Evolutionary conservation across 1,140 invertebrate species (phyloP).

Genomic region (Pachypsylla venusta): DNA sequence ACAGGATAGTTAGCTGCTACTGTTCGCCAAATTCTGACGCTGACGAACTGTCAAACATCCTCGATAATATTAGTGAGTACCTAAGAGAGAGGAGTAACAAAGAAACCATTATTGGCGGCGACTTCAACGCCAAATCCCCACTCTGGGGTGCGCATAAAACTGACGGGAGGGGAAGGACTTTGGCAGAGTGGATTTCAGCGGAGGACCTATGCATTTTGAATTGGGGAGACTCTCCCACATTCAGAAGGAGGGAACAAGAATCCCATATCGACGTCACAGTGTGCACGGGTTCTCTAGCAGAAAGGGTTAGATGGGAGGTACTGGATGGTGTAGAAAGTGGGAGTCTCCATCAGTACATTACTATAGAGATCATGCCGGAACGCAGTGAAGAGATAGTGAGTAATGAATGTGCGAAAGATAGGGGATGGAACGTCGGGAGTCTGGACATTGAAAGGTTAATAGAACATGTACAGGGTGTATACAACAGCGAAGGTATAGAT

Average conservation of each 20-base stretch:
- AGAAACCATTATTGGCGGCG: not conserved
- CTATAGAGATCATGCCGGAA: not conserved
- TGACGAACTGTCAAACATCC: not conserved
- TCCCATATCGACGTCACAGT: not conserved
- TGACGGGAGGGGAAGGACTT: not conserved
- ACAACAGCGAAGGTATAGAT: not conserved
- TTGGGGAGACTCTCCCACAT: not conserved
- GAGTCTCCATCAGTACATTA: not conserved
- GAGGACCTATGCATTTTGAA: conserved; percentile 1
- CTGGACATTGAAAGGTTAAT: not conserved
- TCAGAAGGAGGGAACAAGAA: not conserved
- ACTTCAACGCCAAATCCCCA: conserved; percentile 5
- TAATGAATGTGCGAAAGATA: not conserved
- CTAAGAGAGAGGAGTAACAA: not conserved
- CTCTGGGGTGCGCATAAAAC: not conserved
- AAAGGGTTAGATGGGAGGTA: not conserved
- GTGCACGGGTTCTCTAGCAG: not conserved
- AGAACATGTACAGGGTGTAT: not conserved
- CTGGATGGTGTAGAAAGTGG: not conserved
- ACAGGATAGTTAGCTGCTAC: not conserved
- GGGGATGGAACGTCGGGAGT: not conserved
- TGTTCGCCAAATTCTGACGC: not conserved
- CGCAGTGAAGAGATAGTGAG: not conserved
- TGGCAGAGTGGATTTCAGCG: not conserved
- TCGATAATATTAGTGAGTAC: not conserved